Conservation (phyloP, 2,113 vertebrate genomes). For the Callipepla californica region DNA sequence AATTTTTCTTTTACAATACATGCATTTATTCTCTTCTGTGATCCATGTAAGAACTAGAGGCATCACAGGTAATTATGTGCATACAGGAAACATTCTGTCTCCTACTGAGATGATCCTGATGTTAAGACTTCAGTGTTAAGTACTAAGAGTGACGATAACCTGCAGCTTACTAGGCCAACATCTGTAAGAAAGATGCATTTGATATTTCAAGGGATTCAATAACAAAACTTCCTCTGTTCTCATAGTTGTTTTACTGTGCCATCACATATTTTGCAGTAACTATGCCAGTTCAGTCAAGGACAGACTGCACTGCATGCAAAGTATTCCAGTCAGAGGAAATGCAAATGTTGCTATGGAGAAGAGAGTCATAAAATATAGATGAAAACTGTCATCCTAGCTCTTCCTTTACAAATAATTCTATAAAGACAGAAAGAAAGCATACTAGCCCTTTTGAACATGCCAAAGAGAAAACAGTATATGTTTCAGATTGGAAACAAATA, state of each 20-base stretch:
- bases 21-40: background rate
- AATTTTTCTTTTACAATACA: background rate
- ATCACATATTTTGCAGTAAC: background rate
- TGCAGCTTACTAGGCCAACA: background rate
- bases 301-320: background rate
- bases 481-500: background rate
- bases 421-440: background rate
- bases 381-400: background rate
- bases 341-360: slow-evolving; percentile 34
- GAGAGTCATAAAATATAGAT: background rate
- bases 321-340: background rate
- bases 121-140: background rate
- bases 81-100: background rate
- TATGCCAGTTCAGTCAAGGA: background rate
- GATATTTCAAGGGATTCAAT: background rate
- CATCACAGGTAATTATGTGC: background rate
- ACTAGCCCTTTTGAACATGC: background rate
- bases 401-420: background rate
- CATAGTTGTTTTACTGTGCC: background rate
- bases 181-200: background rate
- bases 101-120: background rate
- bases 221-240: slow-evolving; percentile 6
- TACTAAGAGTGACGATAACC: background rate
- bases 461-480: background rate
- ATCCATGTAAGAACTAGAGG: background rate